phyloP scores from a whole-genome alignment of 2,113 vertebrate species.

The Glaucomys volans region DNA sequence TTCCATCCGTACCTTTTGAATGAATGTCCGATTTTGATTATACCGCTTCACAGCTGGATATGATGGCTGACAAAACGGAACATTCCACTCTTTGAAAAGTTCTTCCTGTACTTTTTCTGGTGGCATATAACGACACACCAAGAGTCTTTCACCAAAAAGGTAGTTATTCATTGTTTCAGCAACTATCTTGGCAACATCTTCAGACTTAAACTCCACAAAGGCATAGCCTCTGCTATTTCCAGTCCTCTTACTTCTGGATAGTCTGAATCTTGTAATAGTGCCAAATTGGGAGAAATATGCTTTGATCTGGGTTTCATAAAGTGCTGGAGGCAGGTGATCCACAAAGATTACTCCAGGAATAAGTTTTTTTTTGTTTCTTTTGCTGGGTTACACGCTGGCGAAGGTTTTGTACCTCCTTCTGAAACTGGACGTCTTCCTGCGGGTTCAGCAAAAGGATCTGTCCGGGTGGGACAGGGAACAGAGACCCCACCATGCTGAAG shows the following conservation, averaged over 20 bases:
- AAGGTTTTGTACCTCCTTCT: constrained; percentile 86
- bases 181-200: constrained; percentile 97
- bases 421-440: constrained; percentile 87
- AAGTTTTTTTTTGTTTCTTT: constrained; percentile 81
- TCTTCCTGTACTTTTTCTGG: constrained; percentile 92
- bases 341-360: constrained; percentile 93
- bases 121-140: constrained; percentile 92
- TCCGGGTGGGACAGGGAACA: neutral
- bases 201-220: constrained; percentile 95
- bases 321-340: constrained; percentile 90
- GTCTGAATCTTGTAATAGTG: constrained; percentile 88
- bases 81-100: constrained; percentile 88
- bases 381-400: constrained; percentile 84
- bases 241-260: constrained; percentile 96
- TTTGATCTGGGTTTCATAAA: constrained; percentile 92
- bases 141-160: constrained; percentile 94
- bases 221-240: no score
- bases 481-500: neutral
- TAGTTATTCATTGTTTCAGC: constrained; percentile 99
- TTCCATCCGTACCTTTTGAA: constrained; percentile 87
- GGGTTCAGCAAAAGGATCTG: constrained; percentile 89
- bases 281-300: constrained; percentile 96
- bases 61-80: constrained; percentile 86
- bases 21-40: constrained; percentile 84
- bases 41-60: constrained; percentile 90